Evolutionary conservation across 2,113 vertebrate genomes (phyloP).

Genomic region (Mastomys coucha): DNA sequence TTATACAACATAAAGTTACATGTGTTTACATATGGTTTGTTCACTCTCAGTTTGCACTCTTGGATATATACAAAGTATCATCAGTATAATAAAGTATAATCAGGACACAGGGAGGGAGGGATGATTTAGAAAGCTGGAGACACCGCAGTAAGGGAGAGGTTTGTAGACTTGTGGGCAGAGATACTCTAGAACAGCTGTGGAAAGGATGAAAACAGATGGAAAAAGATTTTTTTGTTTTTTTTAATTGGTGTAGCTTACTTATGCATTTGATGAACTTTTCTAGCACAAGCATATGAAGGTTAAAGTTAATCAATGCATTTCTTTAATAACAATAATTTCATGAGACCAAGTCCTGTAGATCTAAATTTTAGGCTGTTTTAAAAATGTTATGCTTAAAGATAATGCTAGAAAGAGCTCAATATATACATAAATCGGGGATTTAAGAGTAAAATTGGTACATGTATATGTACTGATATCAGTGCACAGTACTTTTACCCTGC

Average conservation of each 20-base stretch:
- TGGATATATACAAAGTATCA: neutral
- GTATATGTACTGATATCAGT: neutral
- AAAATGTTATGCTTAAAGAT: conserved; percentile 14
- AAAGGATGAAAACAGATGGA: neutral
- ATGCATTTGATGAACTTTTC: neutral
- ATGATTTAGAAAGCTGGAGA: neutral
- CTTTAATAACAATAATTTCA: neutral
- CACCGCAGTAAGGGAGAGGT: neutral
- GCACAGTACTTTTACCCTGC: neutral
- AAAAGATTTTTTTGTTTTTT: neutral
- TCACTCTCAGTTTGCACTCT: neutral
- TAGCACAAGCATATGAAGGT: neutral
- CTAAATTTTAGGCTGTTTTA: neutral
- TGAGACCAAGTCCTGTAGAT: neutral
- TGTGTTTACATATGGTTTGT: neutral
- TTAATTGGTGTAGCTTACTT: neutral
- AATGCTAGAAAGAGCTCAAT: neutral
- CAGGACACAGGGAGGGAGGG: neutral
- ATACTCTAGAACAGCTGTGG: neutral
- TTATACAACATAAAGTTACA: neutral
- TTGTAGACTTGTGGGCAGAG: neutral
- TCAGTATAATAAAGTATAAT: neutral
- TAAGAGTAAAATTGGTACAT: neutral
- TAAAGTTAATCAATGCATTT: neutral
- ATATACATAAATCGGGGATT: neutral